Base-by-base conservation (phyloP, 1,140 invertebrate genomes). In the Caligus rogercresseyi region DNA sequence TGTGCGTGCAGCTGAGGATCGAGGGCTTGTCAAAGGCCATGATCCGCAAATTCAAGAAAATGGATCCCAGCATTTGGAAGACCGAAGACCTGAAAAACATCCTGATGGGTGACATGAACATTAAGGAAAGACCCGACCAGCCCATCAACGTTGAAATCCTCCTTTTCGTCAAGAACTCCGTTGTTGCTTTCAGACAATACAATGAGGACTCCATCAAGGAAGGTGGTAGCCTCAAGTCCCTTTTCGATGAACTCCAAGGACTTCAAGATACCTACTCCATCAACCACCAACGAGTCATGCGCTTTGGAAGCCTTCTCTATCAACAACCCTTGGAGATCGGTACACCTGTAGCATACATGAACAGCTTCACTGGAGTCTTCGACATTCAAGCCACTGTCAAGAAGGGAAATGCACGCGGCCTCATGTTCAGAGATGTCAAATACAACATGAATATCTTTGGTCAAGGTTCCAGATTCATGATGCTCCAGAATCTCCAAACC, bases 261-360 rank as follows among this genome's bases (percentile, higher is more conserved):
- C 16, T 61, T 18, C 25, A 31, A 2, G 26, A 61, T 7, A 51
- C 23, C 23, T 62, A 62, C 51, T 56, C 43, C 31, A 62, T 62
- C 31, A 62, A 62, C 61, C 61, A 62, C 52, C 61, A 62, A 21
- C 14, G 61, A 15, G 14, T 18, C 2, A 16, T 62, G 4, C 24
- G 19, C 18, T 23, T 61, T 1, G 61, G 61, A 60, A 16, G 15
- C 16, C 2, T 15, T 2, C 51, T 62, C 61, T 62, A 62, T 61
- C 43, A 62, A 43, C 61, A 62, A 23, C 61, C 61, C 16, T 20
- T 52, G 19, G 43, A 56, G 14, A 18, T 62, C 20, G 61, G 61
- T 19, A n/a, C 25, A 18, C 61, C 61, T 20, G 21, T 62, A 52
- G 24, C 31, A 21, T 56, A 16, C 25, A 43, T 59, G 16, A 20